phyloP scores from a whole-genome alignment of 2,797 vertebrate species.

The Gobio occitaniae region DNA sequence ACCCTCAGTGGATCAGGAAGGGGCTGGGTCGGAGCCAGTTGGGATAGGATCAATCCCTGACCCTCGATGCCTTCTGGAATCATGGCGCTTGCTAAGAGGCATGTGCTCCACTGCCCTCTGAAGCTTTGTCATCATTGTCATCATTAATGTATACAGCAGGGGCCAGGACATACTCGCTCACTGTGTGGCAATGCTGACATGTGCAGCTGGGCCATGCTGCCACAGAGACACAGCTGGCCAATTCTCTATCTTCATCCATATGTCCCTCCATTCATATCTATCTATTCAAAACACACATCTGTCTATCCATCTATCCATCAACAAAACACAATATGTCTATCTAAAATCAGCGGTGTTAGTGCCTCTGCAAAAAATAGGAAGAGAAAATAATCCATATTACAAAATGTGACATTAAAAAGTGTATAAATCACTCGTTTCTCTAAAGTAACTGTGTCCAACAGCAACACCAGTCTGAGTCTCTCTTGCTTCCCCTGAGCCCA shows the following conservation, averaged over 20 bases:
- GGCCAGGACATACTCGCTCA: slow-evolving; percentile 6
- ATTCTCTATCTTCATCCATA: slow-evolving; percentile 9
- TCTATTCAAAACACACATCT: background rate
- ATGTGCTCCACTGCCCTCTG: slow-evolving; percentile 23
- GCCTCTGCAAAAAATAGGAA: background rate
- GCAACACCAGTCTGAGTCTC: background rate
- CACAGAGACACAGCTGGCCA: slow-evolving; percentile 33
- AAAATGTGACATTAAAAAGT: background rate
- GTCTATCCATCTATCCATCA: background rate
- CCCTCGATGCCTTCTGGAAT: slow-evolving; percentile 10
- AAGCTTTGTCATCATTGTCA: slow-evolving; percentile 47
- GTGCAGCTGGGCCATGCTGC: slow-evolving; percentile 22
- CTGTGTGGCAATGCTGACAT: slow-evolving; percentile 21
- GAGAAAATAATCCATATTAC: background rate
- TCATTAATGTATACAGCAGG: slow-evolving; percentile 50
- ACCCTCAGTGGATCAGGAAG: slow-evolving; percentile 30
- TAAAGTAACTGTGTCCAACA: background rate
- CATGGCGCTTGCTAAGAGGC: background rate
- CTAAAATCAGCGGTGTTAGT: background rate
- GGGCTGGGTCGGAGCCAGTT: background rate
- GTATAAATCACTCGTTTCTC: no score
- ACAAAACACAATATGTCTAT: background rate
- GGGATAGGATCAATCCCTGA: slow-evolving; percentile 16
- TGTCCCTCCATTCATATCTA: background rate
- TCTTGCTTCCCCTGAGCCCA: background rate